Percentiles rank a stretch among this genome's conserved stretches.
These are phyloP conservation scores for Actinostola sp. DNA, from an alignment of 92 coral and sea anemone species.

Conservation along the genomic window DNA sequence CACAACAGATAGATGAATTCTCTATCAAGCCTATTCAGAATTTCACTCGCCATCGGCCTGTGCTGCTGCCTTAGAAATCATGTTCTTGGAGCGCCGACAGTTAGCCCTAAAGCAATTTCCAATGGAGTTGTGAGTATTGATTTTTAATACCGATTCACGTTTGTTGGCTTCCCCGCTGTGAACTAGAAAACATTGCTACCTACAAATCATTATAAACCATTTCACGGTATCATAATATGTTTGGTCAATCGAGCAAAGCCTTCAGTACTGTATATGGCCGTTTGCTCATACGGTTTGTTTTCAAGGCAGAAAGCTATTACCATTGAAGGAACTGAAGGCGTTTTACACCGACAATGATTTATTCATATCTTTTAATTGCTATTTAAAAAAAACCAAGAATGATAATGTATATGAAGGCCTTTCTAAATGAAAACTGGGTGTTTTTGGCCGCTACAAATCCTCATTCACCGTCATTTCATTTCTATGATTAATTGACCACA, in stretches of 20 bases:
- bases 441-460: neutral
- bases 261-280: too few species aligned
- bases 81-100: neutral
- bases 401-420: too few species aligned
- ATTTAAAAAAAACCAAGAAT: too few species aligned
- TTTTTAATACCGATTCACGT: neutral
- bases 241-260: too few species aligned
- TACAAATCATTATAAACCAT: too few species aligned
- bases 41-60: neutral
- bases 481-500: slow-evolving; percentile 16
- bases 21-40: neutral
- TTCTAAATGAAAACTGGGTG: neutral
- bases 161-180: neutral
- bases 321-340: neutral
- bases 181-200: too few species aligned
- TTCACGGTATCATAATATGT: too few species aligned
- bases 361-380: neutral
- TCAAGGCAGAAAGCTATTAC: too few species aligned
- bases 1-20: too few species aligned
- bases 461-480: neutral
- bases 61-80: neutral
- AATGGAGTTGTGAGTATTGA: slow-evolving; percentile 16
- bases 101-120: neutral
- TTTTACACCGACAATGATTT: neutral
- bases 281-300: too few species aligned